phyloP scores from a whole-genome alignment of 2,113 vertebrate genomes.

The Amphilophus citrinellus region DNA sequence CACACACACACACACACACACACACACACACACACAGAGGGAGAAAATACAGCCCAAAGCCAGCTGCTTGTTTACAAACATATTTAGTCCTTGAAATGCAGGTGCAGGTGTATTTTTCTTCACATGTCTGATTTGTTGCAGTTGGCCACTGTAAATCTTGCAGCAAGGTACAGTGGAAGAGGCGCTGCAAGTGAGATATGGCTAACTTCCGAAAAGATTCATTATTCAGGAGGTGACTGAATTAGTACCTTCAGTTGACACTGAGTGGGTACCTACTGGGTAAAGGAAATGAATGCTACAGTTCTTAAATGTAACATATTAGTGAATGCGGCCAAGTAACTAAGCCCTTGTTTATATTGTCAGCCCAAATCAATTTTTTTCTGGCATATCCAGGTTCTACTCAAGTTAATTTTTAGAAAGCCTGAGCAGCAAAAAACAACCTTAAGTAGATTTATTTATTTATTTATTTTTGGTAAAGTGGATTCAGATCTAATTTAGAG shows the following conservation, averaged over 20 bases:
- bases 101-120: conserved; percentile 7
- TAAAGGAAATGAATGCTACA: conserved; percentile 3
- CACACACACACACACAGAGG: too few relatives aligned
- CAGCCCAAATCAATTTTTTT: not conserved
- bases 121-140: not conserved
- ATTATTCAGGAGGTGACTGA: conserved; percentile 1
- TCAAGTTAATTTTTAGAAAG: not conserved
- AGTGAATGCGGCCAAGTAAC: not conserved
- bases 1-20: too few relatives aligned
- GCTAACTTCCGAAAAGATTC: not conserved
- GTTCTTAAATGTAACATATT: not conserved
- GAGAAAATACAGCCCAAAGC: not conserved
- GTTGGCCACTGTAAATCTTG: conserved; percentile 15
- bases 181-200: not conserved
- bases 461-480: not conserved
- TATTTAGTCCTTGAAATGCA: not conserved
- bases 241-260: conserved; percentile 13
- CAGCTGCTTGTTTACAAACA: not conserved
- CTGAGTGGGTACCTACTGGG: not conserved
- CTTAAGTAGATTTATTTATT: not conserved
- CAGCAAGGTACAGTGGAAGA: not conserved
- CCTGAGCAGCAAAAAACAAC: not conserved
- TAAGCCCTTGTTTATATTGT: not conserved
- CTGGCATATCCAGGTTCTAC: not conserved
- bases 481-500: not conserved